Base-by-base conservation (phyloP, 2,113 vertebrate species). In the Orcinus orca region DNA sequence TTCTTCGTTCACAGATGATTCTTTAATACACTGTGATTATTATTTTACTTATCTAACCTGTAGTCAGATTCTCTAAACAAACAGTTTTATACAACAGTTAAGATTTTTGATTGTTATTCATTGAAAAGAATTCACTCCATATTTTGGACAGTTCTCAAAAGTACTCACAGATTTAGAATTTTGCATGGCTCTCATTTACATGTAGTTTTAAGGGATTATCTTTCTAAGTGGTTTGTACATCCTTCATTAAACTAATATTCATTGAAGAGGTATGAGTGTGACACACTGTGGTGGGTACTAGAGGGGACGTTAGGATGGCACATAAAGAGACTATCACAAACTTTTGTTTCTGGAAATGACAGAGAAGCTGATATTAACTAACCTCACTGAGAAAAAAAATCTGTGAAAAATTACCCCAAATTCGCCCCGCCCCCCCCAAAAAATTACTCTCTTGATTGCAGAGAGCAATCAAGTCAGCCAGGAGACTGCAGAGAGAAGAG, bases 391-490 rank as follows among this genome's bases (percentile, higher is more conserved):
- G 58, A 85, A 68, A 95, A 62, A 65, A 73, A 62, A 2, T 82
- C 68, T 31, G 62, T 58, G 5, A 92, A 77, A 88, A 63, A 44
- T 31, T 17, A 62, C 5, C 8, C 18, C 6, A 3, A 15, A 2
- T 20, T 17, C 2, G 2, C 6, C 6, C 4, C 7, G 0, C 3
- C 10, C 3, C 38, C 38, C 5, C 15, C 4, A 0, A 44, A 81
- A 33, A 47, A 21, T 38, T 2, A 76, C 12, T 81, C 3, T 90
- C 4, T 38, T 71, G 12, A 55, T 26, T 88, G 17, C 5, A 55
- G 6, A 88, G 3, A 55, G 14, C 10, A 92, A 38, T 63, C 36
- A 79, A 92, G 36, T 58, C 36, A 86, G 10, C 7, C 10, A 47
- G 63, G 25, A 55, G 12, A 53, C 5, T 25, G 4, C 9, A 47